These are phyloP conservation scores for Aeoliscus strigatus DNA, from an alignment of 2,797 vertebrate genomes.

Conservation along the genomic window DNA sequence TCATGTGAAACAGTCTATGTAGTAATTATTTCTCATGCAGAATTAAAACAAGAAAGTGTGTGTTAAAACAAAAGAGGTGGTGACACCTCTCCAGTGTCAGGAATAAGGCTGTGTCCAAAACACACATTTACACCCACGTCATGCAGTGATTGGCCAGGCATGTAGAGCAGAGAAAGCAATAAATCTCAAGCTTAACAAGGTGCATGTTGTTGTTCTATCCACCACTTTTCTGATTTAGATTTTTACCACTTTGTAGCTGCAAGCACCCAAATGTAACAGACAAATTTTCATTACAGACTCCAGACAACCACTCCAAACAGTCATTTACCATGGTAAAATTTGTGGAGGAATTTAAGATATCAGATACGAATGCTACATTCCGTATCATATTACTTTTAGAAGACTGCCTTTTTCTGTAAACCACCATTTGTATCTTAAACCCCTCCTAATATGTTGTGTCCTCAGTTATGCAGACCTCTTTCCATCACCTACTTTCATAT, in stretches of 20 bases:
- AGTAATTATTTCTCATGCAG: too few species aligned
- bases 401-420: too few species aligned
- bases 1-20: too few species aligned
- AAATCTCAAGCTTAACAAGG: not conserved
- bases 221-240: not conserved
- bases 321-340: not conserved
- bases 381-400: not conserved
- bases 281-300: not conserved
- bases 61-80: too few species aligned
- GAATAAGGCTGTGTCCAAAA: too few species aligned
- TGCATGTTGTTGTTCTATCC: not conserved
- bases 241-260: not conserved
- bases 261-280: conserved; percentile 1
- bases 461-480: conserved; percentile 24
- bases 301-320: not conserved
- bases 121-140: too few species aligned
- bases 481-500: conserved; percentile 35
- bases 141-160: too few species aligned
- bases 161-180: too few species aligned
- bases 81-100: too few species aligned
- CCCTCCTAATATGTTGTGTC: not conserved
- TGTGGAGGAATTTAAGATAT: conserved; percentile 22
- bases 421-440: too few species aligned
- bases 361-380: conserved; percentile 6
- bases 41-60: too few species aligned